phyloP scores from a whole-genome alignment of 1,140 invertebrate species.

The Idris sp. region DNA sequence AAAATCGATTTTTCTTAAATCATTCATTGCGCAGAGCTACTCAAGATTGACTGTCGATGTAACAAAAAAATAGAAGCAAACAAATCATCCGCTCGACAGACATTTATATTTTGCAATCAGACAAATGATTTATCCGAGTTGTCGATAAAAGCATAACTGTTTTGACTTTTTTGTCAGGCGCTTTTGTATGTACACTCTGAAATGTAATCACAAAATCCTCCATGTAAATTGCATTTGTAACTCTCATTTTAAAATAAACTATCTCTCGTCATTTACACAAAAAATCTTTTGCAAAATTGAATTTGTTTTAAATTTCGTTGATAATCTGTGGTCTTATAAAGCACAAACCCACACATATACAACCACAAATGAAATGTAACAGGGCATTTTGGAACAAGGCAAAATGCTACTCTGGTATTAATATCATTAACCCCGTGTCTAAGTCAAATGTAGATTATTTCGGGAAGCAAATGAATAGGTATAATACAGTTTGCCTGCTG shows the following conservation, averaged over 20 bases:
- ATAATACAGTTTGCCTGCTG: conserved; percentile 29
- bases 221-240: conserved; percentile 9
- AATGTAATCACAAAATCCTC: conserved; percentile 1
- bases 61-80: conserved; percentile 12
- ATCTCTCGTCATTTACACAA: conserved; percentile 11
- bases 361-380: conserved; percentile 21
- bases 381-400: not conserved
- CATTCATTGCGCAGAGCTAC: not conserved
- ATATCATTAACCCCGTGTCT: conserved; percentile 22
- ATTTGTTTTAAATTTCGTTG: conserved; percentile 2
- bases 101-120: conserved; percentile 32
- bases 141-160: conserved; percentile 11
- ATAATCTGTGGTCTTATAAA: conserved; percentile 11
- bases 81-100: conserved; percentile 13
- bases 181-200: conserved; percentile 6
- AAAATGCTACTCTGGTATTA: conserved; percentile 25
- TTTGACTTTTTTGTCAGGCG: conserved; percentile 19
- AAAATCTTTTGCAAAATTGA: not conserved
- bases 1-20: conserved; percentile 3
- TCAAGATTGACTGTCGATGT: conserved; percentile 9
- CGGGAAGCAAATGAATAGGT: conserved; percentile 29
- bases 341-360: not conserved
- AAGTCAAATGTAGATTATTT: conserved; percentile 43
- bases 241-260: too few relatives aligned
- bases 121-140: conserved; percentile 14